Conservation (phyloP, 2,888 invertebrate species). For the Diplazon laetatorius region DNA sequence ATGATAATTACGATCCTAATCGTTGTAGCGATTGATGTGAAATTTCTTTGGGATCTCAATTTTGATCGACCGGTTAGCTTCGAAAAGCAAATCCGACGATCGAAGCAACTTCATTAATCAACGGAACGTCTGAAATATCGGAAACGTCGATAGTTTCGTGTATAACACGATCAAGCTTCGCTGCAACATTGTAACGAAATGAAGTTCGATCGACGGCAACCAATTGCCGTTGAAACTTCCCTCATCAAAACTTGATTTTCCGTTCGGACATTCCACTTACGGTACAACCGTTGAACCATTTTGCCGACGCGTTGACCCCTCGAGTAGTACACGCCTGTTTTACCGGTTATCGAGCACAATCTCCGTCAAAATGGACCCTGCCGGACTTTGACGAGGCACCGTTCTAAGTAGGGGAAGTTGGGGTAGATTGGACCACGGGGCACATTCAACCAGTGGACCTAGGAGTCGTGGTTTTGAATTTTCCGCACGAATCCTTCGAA, state of each 20-base stretch:
- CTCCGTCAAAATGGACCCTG: too few relatives aligned
- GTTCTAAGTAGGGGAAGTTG: too few relatives aligned
- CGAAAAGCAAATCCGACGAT: neutral
- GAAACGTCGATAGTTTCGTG: neutral
- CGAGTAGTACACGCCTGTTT: too few relatives aligned
- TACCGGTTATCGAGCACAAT: too few relatives aligned
- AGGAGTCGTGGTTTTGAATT: too few relatives aligned
- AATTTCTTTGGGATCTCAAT: neutral
- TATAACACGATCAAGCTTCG: constrained; percentile 21
- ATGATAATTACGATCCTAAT: neutral
- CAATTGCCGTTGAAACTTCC: constrained; percentile 37
- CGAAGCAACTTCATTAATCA: constrained; percentile 17
- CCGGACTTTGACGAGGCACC: too few relatives aligned
- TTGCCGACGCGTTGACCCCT: neutral
- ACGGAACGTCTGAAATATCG: neutral
- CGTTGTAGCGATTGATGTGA: neutral
- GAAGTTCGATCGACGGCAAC: constrained; percentile 1
- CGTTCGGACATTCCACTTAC: constrained; percentile 9
- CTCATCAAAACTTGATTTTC: constrained; percentile 42
- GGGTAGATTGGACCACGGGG: too few relatives aligned
- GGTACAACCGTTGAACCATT: neutral
- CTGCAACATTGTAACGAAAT: constrained; percentile 25
- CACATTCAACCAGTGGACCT: too few relatives aligned
- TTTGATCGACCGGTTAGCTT: neutral
- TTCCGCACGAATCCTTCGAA: too few relatives aligned